Percentiles rank a stretch among this genome's conserved stretches.
Conservation (phyloP, 2,888 invertebrate species). For the Melinaea marsaeus region DNA sequence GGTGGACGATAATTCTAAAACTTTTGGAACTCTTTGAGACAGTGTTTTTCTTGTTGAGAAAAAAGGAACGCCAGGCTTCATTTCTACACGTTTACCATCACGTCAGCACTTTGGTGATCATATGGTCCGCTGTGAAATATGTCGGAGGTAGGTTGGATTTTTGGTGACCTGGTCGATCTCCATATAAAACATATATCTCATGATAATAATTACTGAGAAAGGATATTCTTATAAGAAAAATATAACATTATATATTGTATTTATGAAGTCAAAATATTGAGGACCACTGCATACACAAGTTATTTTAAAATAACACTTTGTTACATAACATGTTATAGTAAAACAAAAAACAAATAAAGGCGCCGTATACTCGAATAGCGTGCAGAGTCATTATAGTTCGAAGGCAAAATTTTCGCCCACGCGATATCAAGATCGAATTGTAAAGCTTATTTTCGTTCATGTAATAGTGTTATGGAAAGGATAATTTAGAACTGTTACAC, state of each 20-base stretch:
- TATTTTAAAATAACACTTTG: not conserved
- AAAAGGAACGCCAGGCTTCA: conserved; percentile 84
- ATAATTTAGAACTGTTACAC: no score
- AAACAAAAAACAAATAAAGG: conserved; percentile 5
- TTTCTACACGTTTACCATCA: conserved; percentile 87
- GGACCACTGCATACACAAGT: not conserved
- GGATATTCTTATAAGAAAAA: no score
- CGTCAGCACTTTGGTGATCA: conserved; percentile 75
- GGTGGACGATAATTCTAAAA: conserved; percentile 82
- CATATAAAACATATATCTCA: no score
- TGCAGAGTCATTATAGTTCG: conserved; percentile 17
- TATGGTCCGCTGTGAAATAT: conserved; percentile 80
- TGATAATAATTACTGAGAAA: no score
- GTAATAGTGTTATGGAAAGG: no score
- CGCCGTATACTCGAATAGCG: conserved; percentile 17
- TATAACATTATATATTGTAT: no score
- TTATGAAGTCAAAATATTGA: no score
- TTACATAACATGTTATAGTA: not conserved
- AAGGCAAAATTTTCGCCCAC: conserved; percentile 14
- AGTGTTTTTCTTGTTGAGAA: conserved; percentile 83
- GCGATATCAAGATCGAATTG: not conserved
- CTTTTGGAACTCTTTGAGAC: conserved; percentile 83
- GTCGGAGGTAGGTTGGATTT: conserved; percentile 77
- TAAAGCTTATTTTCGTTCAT: no score
- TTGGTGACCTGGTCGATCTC: not conserved